Base-by-base conservation (phyloP, 2,888 invertebrate species). In the Agrotis puta region DNA sequence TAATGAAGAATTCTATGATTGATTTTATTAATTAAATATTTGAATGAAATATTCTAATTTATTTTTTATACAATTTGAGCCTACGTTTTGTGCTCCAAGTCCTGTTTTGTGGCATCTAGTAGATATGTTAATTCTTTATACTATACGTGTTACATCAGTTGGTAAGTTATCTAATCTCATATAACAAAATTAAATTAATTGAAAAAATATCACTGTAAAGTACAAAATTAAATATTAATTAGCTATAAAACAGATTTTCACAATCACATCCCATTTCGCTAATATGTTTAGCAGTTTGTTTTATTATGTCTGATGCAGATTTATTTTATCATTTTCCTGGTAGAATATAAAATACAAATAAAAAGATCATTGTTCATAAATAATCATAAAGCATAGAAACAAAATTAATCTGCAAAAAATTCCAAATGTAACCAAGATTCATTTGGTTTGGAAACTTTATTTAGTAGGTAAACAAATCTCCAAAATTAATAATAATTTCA, bases 111-210 rank as follows among this genome's bases (percentile, higher is more conserved):
- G 92, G 89, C 88, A 82, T 87, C 91, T 92, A 91, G 83, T 87
- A 88, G 95, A 95, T 95, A 95, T 95, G 95, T 95, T 87, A 78
- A 93, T 95, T 95, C 94, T 93, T 93, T 92, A 92, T 91, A 91
- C 90, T 90, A 90, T 89, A 81, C 73, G 80, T 85, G 85, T 77
- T 65, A 72, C 69, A 74, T 64, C 66, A 75, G 76, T 82, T 80
- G 74, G 71, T 76, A 71, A 18, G 45, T 66, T 43, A 57, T 53
- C 58, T 77, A 77, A 69, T 70, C 47, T 73, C 73, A 70, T 62
- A 48, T 43, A 64, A 64, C 20, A 79, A 74, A 39, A 74, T 69
- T 48, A 74, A 74, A 39, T 65, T 63, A 47, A 33, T 33, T 45
- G n/a, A 64, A 39, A 69, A 70, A 70, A 76, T 77, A 76, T 84